Evolutionary conservation across 2,888 invertebrate genomes (phyloP).

Genomic region (Nomada fucata): DNA sequence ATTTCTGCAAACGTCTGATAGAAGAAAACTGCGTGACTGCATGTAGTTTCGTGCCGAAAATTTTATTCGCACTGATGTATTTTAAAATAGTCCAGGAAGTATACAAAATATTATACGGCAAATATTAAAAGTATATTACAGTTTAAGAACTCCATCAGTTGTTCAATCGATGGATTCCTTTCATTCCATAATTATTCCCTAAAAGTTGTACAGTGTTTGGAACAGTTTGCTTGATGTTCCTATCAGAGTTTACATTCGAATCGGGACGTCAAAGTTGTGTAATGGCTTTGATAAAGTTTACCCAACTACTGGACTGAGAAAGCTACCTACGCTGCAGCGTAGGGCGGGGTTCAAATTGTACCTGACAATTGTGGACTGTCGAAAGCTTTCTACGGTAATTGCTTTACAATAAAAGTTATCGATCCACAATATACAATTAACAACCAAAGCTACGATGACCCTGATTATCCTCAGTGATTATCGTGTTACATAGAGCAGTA

Average conservation of each 20-base stretch:
- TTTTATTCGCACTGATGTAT: no score
- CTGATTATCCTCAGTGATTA: slow-evolving; percentile 18
- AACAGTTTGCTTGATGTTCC: slow-evolving; percentile 38
- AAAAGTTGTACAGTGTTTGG: background rate
- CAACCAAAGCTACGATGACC: background rate
- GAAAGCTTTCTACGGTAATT: slow-evolving; percentile 62
- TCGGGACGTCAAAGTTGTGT: slow-evolving; percentile 43
- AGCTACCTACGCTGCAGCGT: slow-evolving; percentile 35
- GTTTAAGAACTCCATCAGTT: background rate
- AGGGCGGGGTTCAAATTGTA: slow-evolving; percentile 49
- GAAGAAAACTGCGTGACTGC: no score
- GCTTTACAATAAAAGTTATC: slow-evolving; percentile 58
- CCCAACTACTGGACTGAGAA: slow-evolving; percentile 55
- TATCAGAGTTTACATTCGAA: slow-evolving; percentile 44
- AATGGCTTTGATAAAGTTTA: slow-evolving; percentile 63
- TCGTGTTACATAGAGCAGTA: background rate
- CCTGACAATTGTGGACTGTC: slow-evolving; percentile 48
- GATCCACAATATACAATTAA: slow-evolving; percentile 31
- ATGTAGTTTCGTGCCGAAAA: no score
- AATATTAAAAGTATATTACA: no score
- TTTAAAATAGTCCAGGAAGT: no score
- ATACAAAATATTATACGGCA: no score
- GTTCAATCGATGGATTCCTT: background rate
- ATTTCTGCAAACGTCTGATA: background rate
- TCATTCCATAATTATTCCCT: slow-evolving; percentile 19